Evolutionary conservation across 2,113 vertebrate genomes (phyloP), one percentile per base, ranked within the genome.

Genomic region (Epinephelus fuscoguttatus): DNA sequence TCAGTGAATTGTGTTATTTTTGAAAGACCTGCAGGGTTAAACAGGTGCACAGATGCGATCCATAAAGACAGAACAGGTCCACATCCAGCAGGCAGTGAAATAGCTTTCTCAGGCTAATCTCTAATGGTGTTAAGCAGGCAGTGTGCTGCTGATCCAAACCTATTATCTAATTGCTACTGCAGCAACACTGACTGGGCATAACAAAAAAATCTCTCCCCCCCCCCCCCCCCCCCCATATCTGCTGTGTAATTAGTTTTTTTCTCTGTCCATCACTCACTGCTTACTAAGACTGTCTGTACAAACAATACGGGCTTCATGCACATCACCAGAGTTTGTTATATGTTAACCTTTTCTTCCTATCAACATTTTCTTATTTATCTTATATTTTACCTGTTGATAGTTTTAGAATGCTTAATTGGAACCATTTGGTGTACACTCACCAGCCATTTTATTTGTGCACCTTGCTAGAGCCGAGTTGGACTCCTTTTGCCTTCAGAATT

Each of bases 141-240:
- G 80, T 63, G 45, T 79, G 79, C 75, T 92, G 92, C 93, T 91
- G 92, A 93, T 86, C 84, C 86, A 92, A 85, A 74, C 83, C 91
- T 93, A 90, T 94, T 94, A 94, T 90, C 92, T 93, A 94, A 94
- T 91, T 93, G 93, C 91, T 85, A 85, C 89, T 91, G 89, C 91
- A 92, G 91, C 86, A 90, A 79, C 85, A 89, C 87, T 83, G 85
- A 90, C 83, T 73, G 56, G 78, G 82, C 89, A 88, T 57, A 84
- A 85, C 56, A 56, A 90, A 93, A 92, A 88, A 93, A 91, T 87
- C 88, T 84, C 76, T 9, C 30, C 6, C 52, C 40, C 37, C n/a
- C 1, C 33, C 2, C 25, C 19, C 49, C 52, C n/a, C 42, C 37
- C 71, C 42, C 71, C 55, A 78, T 74, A 88, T 81, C 75, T 87